Conservation (phyloP, 2,888 invertebrate species). For the Drosophila siamana region DNA sequence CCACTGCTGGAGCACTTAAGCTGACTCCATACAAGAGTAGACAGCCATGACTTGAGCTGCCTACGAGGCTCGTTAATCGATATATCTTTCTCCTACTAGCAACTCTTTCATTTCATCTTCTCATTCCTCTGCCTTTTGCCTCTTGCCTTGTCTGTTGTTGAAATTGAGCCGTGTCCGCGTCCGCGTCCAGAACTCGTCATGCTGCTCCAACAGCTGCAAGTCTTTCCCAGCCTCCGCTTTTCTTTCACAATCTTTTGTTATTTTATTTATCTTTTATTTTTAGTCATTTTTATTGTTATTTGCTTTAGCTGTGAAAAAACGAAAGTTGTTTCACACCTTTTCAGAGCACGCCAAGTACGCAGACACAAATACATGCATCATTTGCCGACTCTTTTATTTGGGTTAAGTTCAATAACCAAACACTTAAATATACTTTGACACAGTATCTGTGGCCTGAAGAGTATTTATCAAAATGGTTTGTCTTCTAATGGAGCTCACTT, state of each 20-base stretch:
- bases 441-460: conserved; percentile 58
- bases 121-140: no score
- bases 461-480: conserved; percentile 56
- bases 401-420: conserved; percentile 75
- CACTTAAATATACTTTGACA: conserved; percentile 47
- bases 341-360: neutral
- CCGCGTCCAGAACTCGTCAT: conserved; percentile 55
- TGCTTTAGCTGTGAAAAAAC: conserved; percentile 75
- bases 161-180: conserved; percentile 74
- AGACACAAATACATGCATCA: conserved; percentile 21
- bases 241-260: conserved; percentile 54
- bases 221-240: conserved; percentile 32
- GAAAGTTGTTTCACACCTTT: conserved; percentile 76
- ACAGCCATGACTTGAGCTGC: conserved; percentile 63
- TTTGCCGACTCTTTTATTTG: conserved; percentile 44
- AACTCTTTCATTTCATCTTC: conserved; percentile 50
- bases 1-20: conserved; percentile 68
- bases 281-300: conserved; percentile 65
- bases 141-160: conserved; percentile 52
- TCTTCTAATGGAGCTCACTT: conserved; percentile 68
- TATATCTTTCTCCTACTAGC: conserved; percentile 57
- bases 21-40: conserved; percentile 41
- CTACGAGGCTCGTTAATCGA: conserved; percentile 72
- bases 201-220: conserved; percentile 47
- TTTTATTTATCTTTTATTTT: conserved; percentile 42